A percentile compares a stretch with the other conserved stretches of the same genome.
Conservation (phyloP, 2,797 vertebrate genomes). For the Lophotriccus pileatus region DNA sequence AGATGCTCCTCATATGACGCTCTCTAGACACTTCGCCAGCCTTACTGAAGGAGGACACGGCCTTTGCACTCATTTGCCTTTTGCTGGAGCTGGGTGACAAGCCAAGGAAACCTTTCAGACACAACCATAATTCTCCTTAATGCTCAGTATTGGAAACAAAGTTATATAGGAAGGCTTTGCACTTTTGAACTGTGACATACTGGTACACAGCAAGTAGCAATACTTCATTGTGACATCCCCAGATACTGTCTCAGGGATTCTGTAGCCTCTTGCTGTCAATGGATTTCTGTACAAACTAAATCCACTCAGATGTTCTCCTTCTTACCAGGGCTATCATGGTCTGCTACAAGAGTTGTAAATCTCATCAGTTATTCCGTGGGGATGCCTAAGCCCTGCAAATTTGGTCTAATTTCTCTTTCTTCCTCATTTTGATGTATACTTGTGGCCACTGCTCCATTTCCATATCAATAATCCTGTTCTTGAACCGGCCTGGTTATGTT, state of each 20-base stretch:
- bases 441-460: neutral
- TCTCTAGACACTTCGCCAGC: neutral
- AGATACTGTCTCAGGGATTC: neutral
- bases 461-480: neutral
- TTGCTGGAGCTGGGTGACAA: neutral
- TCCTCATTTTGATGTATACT: slow-evolving; percentile 4
- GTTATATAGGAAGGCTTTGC: neutral
- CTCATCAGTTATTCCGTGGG: neutral
- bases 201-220: neutral
- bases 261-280: neutral
- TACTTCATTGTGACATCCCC: neutral
- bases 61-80: neutral
- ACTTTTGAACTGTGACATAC: neutral
- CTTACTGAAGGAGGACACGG: neutral
- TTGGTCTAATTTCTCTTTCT: slow-evolving; percentile 15
- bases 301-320: neutral
- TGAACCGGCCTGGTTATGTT: neutral
- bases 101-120: neutral
- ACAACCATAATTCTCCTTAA: neutral
- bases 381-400: neutral
- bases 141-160: neutral
- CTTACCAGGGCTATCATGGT: neutral
- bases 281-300: neutral
- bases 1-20: neutral
- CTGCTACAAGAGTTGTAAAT: neutral